Percentiles rank a stretch among this genome's conserved stretches.
Conservation (phyloP, 2,113 vertebrate genomes). For the Lasiurus cinereus region DNA sequence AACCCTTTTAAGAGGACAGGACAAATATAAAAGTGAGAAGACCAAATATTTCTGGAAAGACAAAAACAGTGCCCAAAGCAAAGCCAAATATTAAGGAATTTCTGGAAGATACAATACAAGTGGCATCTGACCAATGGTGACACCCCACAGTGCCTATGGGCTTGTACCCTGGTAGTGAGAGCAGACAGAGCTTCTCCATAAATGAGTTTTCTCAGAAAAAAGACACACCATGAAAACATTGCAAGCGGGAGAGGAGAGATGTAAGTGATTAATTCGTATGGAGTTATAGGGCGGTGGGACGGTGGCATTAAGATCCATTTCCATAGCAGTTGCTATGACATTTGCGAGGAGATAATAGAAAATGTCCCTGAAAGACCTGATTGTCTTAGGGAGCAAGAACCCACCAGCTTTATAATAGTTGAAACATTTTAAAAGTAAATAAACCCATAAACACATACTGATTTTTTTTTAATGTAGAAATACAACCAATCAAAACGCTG, state of each 20-base stretch:
- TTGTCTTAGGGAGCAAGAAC: background rate
- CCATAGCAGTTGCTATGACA: background rate
- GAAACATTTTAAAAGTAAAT: slow-evolving; percentile 10
- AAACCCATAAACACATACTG: background rate
- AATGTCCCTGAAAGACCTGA: background rate
- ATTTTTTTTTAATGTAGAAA: background rate
- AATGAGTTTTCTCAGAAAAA: background rate
- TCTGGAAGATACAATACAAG: background rate
- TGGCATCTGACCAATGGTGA: background rate
- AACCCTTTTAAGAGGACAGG: background rate
- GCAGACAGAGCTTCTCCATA: background rate
- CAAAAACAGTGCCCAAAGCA: background rate
- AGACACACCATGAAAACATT: background rate
- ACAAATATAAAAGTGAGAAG: background rate
- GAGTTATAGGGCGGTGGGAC: background rate
- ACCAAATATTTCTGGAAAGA: background rate
- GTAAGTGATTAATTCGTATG: background rate
- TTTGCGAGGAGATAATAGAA: background rate
- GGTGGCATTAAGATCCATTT: background rate
- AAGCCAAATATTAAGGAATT: background rate
- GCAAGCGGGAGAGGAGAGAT: background rate
- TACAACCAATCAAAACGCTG: background rate
- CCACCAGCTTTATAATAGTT: background rate
- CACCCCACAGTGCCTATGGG: background rate
- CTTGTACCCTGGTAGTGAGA: background rate